A percentile compares a stretch with the other conserved stretches of the same genome.
Conservation (phyloP, 2,113 vertebrate genomes). For the Actenoides lindsayi region DNA sequence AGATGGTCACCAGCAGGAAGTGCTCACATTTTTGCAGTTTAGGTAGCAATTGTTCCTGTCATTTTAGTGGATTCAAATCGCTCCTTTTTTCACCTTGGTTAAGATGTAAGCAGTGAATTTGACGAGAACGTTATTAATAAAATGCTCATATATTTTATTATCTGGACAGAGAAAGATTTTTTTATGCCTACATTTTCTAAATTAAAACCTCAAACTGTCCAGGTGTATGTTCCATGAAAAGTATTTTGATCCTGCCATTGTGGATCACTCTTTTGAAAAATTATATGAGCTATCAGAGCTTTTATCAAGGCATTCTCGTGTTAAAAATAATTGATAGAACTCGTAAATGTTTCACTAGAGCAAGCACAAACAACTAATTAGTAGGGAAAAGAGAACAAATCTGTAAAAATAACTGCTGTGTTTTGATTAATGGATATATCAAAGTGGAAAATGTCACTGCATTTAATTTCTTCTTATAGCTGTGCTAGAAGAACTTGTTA, state of each 20-base stretch:
- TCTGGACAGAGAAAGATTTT: background rate
- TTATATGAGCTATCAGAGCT: background rate
- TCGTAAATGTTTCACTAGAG: background rate
- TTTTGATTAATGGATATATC: background rate
- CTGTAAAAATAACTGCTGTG: background rate
- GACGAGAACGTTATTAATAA: background rate
- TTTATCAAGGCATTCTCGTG: background rate
- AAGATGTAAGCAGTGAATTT: background rate
- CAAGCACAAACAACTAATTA: background rate
- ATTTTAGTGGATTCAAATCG: background rate
- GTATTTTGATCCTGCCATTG: background rate
- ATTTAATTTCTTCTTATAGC: slow-evolving; percentile 74
- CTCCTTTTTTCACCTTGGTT: background rate
- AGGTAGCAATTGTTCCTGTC: background rate
- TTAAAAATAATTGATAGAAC: slow-evolving; percentile 11
- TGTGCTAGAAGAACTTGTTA: slow-evolving; percentile 93
- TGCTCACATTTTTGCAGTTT: background rate
- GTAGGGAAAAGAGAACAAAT: background rate
- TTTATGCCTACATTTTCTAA: background rate
- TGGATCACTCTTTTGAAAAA: background rate
- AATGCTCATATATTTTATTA: background rate
- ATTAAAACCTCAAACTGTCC: background rate
- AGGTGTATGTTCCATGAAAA: background rate
- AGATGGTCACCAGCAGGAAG: background rate
- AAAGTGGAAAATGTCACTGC: background rate